Base-by-base conservation (phyloP, 1,140 invertebrate species). In the Ctenoplectra terminalis region DNA sequence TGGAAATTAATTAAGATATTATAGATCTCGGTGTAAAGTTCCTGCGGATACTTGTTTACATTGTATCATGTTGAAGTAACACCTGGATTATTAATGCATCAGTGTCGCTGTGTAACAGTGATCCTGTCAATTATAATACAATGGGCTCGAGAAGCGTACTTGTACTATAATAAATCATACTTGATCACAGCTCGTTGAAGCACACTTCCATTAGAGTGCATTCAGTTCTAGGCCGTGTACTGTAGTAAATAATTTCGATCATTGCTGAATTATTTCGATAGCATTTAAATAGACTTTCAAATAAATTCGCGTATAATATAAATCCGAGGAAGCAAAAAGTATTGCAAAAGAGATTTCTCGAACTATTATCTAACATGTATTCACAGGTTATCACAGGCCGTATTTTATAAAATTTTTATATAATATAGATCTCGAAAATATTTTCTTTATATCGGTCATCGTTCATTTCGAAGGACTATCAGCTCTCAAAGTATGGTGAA, bases 161-260 rank as follows among this genome's bases (percentile, higher is more conserved):
- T 13, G 46, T 23, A 29, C 31, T 70, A 52, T 34, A 70, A 70
- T 70, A 70, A 70, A 70, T 70, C 48, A 70, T 70, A 52, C 29
- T 70, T 70, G 67, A 70, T 70, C 67, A 17, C 31, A 50, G 67
- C 67, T 70, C 31, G 67, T 40, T 34, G 48, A 70, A 48, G 67
- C 31, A 15, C 13, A 34, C 17, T 34, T 52, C 67, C 46, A 70
- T 70, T 70, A 70, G 20, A 52, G 43, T 17, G 46, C 13, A 70
- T 52, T 70, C 67, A 31, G 20, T 31, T 67, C 13, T 52, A 52
- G 13, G 6, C 4, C 43, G 2, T 15, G 17, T 37, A 29, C 40
- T 20, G 5, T 1, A 7, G 23, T 15, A 9, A 34, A n/a, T 52
- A n/a, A 34, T 26, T 29, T 52, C 34, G 29, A 34, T 34, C n/a